Base-by-base conservation (phyloP, 2,888 invertebrate genomes). In the Strigamia crassipes region DNA sequence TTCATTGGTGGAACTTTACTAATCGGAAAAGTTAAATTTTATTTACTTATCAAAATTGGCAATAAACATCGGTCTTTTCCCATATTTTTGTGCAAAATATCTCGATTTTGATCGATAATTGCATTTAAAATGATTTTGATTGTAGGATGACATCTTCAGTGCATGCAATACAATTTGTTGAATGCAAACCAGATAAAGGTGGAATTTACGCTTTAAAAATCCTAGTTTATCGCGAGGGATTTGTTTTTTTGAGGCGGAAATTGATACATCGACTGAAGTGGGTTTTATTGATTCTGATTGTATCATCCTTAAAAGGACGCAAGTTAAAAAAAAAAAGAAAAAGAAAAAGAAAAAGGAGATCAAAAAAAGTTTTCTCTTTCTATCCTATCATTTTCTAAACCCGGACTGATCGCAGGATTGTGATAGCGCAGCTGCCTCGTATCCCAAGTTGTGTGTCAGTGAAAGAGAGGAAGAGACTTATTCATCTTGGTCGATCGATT, bases 381-480 rank as follows among this genome's bases (percentile, higher is more conserved):
- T 56, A 56, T 56, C 56, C 56, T 56, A 56, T 56, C 56, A n/a
- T 56, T 56, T 56, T 56, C n/a, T 56, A 56, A 56, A 56, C 56
- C n/a, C 56, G 56, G 56, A 56, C 56, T 56, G 56, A 56, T 56
- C 56, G 56, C 56, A 56, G 56, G 56, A 56, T 56, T 56, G 56
- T 18, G 56, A 56, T 56, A 56, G 56, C 56, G 56, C 56, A 56
- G 56, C 56, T 56, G 56, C 56, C 56, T 56, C 56, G 56, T 56
- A 56, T 56, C 56, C 56, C 56, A 56, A 56, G 56, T 56, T 56
- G 56, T 56, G 18, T 56, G 56, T 56, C 56, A 56, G 18, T 56
- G 56, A 56, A 18, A n/a, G 56, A 56, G 56, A 56, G 56, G 56
- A 56, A 56, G 56, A 56, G 56, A 56, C 56, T 56, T 56, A 56